phyloP scores from a whole-genome alignment of 2,797 vertebrate genomes.

The Molossus molossus region DNA sequence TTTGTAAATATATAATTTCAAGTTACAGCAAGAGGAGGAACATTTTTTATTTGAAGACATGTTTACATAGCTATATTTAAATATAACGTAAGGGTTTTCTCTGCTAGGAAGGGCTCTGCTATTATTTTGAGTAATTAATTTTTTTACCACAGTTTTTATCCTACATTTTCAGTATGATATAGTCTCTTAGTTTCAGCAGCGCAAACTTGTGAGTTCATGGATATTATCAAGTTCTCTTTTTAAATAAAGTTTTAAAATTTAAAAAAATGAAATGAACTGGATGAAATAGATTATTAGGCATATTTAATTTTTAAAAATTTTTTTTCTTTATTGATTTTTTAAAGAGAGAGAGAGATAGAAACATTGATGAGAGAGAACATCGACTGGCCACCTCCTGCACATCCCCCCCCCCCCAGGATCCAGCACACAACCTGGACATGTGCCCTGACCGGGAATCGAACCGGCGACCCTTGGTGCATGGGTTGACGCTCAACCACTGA shows the following conservation, averaged over 20 bases:
- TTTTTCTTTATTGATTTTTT: too few relatives aligned
- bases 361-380: too few relatives aligned
- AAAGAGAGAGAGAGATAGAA: too few relatives aligned
- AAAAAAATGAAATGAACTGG: background rate
- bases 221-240: background rate
- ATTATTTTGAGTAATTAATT: slow-evolving; percentile 23
- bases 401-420: too few relatives aligned
- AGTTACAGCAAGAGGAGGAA: background rate
- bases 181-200: background rate
- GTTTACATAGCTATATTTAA: slow-evolving; percentile 35
- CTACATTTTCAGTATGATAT: background rate
- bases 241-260: background rate
- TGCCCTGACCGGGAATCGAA: too few relatives aligned
- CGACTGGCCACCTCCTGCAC: too few relatives aligned
- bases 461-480: too few relatives aligned
- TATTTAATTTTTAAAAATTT: background rate
- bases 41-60: slow-evolving; percentile 29
- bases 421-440: too few relatives aligned
- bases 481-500: too few relatives aligned
- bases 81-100: slow-evolving; percentile 34
- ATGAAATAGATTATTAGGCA: background rate
- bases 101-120: background rate
- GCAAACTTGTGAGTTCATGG: background rate
- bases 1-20: slow-evolving; percentile 38
- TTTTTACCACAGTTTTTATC: background rate